These are phyloP conservation scores for Dryomyza anilis DNA, from an alignment of 2,888 invertebrate genomes.

Conservation along the genomic window DNA sequence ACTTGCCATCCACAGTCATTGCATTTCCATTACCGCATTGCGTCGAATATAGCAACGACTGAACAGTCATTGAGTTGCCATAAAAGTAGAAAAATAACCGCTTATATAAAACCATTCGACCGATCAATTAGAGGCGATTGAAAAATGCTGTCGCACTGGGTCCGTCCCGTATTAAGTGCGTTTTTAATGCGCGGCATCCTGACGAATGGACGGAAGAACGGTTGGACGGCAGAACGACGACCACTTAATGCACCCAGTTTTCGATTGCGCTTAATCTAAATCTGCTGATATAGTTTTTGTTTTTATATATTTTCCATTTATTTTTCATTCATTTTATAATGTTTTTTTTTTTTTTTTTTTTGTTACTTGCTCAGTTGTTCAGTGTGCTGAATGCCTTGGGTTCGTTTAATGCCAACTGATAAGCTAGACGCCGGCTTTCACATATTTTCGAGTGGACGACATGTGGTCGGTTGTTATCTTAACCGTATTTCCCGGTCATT, in stretches of 20 bases:
- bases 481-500: neutral
- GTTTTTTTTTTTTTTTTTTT: neutral
- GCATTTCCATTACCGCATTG: constrained; percentile 4
- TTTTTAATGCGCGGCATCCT: constrained; percentile 6
- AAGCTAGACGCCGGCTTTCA: constrained; percentile 14
- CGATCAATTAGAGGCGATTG: constrained; percentile 13
- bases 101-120: neutral
- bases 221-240: too few species aligned
- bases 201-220: too few species aligned
- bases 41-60: neutral
- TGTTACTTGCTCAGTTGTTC: too few species aligned
- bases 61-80: neutral
- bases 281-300: too few species aligned
- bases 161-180: neutral
- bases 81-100: neutral
- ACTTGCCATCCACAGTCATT: constrained; percentile 10
- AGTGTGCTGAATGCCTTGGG: too few species aligned
- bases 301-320: too few species aligned
- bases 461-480: neutral
- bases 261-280: too few species aligned
- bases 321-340: neutral
- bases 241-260: too few species aligned
- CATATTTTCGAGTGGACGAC: neutral
- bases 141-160: neutral
- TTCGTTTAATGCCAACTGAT: neutral